phyloP scores from a whole-genome alignment of 2,888 invertebrate species.

The Ennomos quercinarius region DNA sequence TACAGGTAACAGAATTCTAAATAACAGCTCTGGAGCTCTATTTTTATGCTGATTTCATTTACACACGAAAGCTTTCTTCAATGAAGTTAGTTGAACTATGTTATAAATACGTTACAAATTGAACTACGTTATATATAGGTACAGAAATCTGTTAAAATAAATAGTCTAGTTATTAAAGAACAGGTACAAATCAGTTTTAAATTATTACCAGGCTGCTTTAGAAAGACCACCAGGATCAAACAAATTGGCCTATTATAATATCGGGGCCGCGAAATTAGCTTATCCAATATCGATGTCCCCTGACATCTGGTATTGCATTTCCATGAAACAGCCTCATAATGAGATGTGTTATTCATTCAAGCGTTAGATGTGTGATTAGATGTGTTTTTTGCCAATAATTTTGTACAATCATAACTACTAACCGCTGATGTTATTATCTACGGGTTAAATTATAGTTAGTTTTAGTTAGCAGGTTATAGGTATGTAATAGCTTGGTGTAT shows the following conservation, averaged over 20 bases:
- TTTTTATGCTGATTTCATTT: too few species aligned
- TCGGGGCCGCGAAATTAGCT: constrained; percentile 46
- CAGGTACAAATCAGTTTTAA: too few species aligned
- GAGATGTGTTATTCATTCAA: constrained; percentile 52
- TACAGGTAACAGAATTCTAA: neutral
- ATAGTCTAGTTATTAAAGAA: too few species aligned
- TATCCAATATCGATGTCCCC: constrained; percentile 51
- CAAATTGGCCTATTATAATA: constrained; percentile 49
- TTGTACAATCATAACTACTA: constrained; percentile 11
- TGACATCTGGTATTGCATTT: constrained; percentile 46
- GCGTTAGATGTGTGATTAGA: too few species aligned
- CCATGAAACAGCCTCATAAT: constrained; percentile 37
- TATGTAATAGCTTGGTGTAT: too few species aligned
- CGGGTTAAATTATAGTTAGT: too few species aligned
- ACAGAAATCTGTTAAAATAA: too few species aligned
- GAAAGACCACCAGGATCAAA: constrained; percentile 44
- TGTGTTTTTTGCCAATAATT: constrained; percentile 44
- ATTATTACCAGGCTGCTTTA: constrained; percentile 9
- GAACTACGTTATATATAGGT: too few species aligned
- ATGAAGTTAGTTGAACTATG: too few species aligned
- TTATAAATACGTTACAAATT: too few species aligned
- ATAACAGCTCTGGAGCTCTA: neutral
- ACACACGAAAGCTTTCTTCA: too few species aligned
- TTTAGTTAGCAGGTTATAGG: too few species aligned
- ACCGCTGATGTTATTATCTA: neutral